Percentiles rank a stretch among this genome's conserved stretches.
Evolutionary conservation across 92 coral and sea anemone genomes (phyloP).

Genomic region (Metridium senile): DNA sequence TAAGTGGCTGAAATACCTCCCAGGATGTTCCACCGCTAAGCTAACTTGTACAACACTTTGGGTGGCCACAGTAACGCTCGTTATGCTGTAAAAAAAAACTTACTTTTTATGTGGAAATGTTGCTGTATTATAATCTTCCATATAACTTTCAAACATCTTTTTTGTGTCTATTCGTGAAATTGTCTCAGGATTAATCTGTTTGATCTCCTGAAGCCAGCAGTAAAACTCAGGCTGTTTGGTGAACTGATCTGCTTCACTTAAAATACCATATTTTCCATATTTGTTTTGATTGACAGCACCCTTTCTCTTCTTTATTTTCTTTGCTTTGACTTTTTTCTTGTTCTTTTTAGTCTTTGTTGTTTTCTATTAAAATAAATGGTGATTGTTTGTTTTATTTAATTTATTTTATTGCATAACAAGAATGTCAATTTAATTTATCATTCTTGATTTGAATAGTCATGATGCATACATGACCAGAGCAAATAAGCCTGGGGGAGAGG

Average conservation of each 20-base stretch:
- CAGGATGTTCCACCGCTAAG: too few species aligned
- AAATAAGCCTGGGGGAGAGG: too few species aligned
- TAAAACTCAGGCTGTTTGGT: conserved; percentile 93
- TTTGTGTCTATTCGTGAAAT: conserved; percentile 83
- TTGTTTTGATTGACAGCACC: conserved; percentile 85
- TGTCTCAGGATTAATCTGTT: conserved; percentile 76
- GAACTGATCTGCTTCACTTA: conserved; percentile 84
- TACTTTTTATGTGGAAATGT: conserved; percentile 98
- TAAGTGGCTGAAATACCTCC: too few species aligned
- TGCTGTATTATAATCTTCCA: conserved; percentile 96
- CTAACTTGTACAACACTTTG: too few species aligned
- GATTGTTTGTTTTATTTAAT: not conserved
- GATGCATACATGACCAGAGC: too few species aligned
- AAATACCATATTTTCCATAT: conserved; percentile 92
- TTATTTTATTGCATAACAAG: too few species aligned
- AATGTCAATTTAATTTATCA: too few species aligned
- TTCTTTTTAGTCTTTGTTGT: conserved; percentile 42
- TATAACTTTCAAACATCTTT: conserved; percentile 84
- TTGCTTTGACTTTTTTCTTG: conserved; percentile 52
- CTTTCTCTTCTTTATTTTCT: conserved; percentile 39
- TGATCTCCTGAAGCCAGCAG: conserved; percentile 90
- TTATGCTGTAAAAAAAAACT: too few species aligned
- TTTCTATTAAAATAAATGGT: conserved; percentile 3
- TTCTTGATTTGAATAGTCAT: too few species aligned
- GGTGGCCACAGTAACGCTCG: too few species aligned